Conservation (phyloP, 2,113 vertebrate species). For the Lophotis ruficrista region DNA sequence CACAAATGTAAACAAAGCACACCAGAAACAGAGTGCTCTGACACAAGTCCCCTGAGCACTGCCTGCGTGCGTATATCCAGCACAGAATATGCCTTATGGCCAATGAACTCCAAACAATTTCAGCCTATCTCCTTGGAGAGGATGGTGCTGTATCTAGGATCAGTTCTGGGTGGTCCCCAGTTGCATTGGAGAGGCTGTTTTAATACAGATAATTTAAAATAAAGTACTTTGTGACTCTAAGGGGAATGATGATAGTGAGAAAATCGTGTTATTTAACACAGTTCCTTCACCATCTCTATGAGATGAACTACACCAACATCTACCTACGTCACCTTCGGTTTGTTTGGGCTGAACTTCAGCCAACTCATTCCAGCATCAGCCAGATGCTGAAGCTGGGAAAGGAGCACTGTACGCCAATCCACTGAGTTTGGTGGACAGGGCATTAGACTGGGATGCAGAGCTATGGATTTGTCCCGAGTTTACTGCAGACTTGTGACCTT, state of each 20-base stretch:
- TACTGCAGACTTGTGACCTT: neutral
- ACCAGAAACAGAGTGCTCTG: conserved; percentile 14
- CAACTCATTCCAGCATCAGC: neutral
- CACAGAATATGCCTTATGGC: neutral
- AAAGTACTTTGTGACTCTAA: neutral
- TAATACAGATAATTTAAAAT: neutral
- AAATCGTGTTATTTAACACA: neutral
- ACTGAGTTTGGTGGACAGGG: neutral
- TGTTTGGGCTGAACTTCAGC: neutral
- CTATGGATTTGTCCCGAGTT: neutral
- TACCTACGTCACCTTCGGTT: neutral
- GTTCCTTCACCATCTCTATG: neutral
- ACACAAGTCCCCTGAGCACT: conserved; percentile 26
- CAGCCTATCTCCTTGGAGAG: conserved; percentile 27
- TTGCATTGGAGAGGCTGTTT: neutral
- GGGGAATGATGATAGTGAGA: neutral
- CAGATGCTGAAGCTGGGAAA: neutral
- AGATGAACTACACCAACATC: neutral
- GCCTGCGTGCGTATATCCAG: neutral
- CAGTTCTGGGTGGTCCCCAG: conserved; percentile 51
- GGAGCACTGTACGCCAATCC: accelerated
- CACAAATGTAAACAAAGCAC: conserved; percentile 44
- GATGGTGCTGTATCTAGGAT: neutral
- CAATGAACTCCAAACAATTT: conserved; percentile 22
- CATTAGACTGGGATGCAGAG: neutral